Conservation (phyloP, 2,888 invertebrate genomes). For the Tyria jacobaeae region DNA sequence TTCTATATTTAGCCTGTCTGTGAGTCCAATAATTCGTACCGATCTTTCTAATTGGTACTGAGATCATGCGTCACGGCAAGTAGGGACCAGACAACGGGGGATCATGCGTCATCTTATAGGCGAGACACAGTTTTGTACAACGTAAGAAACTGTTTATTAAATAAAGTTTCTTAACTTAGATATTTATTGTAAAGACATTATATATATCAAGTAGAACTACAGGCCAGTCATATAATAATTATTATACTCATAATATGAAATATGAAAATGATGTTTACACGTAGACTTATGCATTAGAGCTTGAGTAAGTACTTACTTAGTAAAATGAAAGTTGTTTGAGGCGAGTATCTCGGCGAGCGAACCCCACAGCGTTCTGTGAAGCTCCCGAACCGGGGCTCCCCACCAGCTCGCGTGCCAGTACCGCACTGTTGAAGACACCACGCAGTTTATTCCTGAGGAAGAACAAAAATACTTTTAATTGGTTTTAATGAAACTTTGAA, state of each 20-base stretch:
- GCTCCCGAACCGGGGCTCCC: conserved; percentile 92
- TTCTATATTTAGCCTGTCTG: conserved; percentile 3
- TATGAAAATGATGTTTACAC: not conserved
- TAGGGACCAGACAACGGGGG: not conserved
- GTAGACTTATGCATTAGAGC: too few species aligned
- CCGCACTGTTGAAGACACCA: conserved; percentile 91
- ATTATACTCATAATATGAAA: not conserved
- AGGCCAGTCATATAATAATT: too few species aligned
- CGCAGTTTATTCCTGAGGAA: conserved; percentile 89
- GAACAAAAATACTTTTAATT: not conserved
- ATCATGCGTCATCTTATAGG: too few species aligned
- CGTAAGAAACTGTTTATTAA: too few species aligned
- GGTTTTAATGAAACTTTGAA: not conserved
- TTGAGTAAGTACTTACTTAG: conserved; percentile 63
- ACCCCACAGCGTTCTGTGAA: conserved; percentile 92
- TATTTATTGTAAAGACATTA: not conserved
- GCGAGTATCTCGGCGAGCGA: conserved; percentile 89
- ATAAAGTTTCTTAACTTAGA: too few species aligned
- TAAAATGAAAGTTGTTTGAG: conserved; percentile 77
- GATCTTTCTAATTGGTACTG: conserved; percentile 4
- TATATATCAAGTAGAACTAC: too few species aligned
- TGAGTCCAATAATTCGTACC: not conserved
- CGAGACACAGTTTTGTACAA: not conserved
- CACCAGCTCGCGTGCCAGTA: conserved; percentile 92
- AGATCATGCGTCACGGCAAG: not conserved